A percentile compares a stretch with the other conserved stretches of the same genome.
Conservation (phyloP, 1,140 invertebrate genomes). For the Ptiloglossa arizonensis region DNA sequence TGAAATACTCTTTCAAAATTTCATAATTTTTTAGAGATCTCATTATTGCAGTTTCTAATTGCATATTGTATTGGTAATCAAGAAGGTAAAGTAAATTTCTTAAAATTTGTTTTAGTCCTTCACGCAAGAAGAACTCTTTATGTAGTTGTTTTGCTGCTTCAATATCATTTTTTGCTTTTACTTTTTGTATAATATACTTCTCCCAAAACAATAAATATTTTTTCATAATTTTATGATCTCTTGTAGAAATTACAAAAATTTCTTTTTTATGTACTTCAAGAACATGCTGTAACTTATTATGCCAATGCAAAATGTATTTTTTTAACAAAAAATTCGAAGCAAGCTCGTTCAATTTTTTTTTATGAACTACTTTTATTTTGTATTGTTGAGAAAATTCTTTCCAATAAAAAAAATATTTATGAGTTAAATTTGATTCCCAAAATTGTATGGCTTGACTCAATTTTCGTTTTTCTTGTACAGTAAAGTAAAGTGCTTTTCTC, state of each 20-base stretch:
- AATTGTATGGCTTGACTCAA: constrained; percentile 2
- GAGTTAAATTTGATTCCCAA: neutral
- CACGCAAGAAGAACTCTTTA: constrained; percentile 6
- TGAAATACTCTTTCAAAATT: constrained; percentile 26
- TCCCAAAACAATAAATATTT: constrained; percentile 13
- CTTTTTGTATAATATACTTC: constrained; percentile 4
- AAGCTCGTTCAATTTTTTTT: neutral
- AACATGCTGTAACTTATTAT: neutral
- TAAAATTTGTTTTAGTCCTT: constrained; percentile 34
- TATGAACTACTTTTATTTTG: constrained; percentile 14
- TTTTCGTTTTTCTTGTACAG: constrained; percentile 26
- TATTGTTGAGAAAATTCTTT: constrained; percentile 16
- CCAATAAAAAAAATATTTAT: constrained; percentile 30
- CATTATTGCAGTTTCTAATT: constrained; percentile 1
- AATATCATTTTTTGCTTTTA: neutral
- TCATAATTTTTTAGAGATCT: constrained; percentile 22
- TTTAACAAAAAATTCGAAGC: constrained; percentile 14
- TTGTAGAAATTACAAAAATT: neutral
- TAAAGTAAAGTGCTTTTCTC: constrained; percentile 8
- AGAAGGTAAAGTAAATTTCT: constrained; percentile 18
- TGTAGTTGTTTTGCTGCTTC: constrained; percentile 16
- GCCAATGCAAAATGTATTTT: constrained; percentile 23
- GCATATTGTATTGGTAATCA: neutral
- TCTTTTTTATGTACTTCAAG: constrained; percentile 14
- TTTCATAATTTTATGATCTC: constrained; percentile 17